Percentiles rank a stretch among this genome's conserved stretches.
Evolutionary conservation across 2,888 invertebrate species (phyloP).

Genomic region (Ametastegia equiseti): DNA sequence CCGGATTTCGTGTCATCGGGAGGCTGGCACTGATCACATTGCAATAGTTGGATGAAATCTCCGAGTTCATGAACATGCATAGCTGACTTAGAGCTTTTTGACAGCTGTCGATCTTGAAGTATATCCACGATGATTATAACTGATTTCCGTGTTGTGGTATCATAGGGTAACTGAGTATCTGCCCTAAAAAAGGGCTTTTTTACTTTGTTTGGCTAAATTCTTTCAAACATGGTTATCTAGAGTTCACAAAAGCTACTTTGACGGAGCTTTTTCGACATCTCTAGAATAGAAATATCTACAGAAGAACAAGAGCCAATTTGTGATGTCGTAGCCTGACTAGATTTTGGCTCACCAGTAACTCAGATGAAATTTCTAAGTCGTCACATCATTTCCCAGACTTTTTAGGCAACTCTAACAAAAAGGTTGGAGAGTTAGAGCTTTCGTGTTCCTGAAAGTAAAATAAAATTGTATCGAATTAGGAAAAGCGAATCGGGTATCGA

Average conservation of each 20-base stretch:
- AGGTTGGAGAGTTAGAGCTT: background rate
- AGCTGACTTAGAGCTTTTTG: background rate
- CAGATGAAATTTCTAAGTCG: background rate
- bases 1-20: background rate
- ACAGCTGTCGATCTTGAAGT: background rate
- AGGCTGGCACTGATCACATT: background rate
- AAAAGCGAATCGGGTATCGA: slow-evolving; percentile 17
- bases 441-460: background rate
- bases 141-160: background rate
- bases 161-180: background rate
- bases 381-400: background rate
- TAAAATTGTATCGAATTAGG: slow-evolving; percentile 21
- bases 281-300: background rate
- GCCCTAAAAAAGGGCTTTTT: too few species aligned
- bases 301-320: too few species aligned
- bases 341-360: background rate
- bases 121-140: background rate
- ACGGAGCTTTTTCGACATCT: background rate
- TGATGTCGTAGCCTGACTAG: too few species aligned
- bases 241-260: background rate
- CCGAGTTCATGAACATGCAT: background rate
- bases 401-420: background rate
- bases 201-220: background rate
- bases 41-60: background rate
- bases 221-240: background rate